These are phyloP conservation scores for Coregonus sp. DNA, from an alignment of 2,797 vertebrate species.

Conservation along the genomic window DNA sequence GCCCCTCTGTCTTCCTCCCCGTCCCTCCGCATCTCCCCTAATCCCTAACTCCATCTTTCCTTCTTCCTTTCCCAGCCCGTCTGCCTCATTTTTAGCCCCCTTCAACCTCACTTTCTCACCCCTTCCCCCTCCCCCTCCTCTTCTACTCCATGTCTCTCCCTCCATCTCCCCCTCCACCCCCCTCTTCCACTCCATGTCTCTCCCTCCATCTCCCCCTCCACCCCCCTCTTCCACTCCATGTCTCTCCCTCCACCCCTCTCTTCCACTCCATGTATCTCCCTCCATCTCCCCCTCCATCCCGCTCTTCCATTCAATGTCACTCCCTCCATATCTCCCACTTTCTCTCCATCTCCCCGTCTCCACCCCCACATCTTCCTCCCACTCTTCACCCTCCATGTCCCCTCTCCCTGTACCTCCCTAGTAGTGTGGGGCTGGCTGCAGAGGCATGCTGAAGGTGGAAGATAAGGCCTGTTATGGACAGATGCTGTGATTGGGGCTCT, in stretches of 20 bases:
- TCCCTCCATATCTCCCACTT: constrained; percentile 29
- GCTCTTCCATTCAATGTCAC: not conserved
- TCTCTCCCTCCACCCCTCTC: too few relatives aligned
- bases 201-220: too few relatives aligned
- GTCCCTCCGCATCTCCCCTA: not conserved
- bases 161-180: not conserved
- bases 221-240: not conserved
- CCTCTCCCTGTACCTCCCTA: not conserved
- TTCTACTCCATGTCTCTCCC: not conserved
- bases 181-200: not conserved
- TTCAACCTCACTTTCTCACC: constrained; percentile 20
- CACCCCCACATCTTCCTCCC: not conserved
- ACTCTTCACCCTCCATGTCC: not conserved
- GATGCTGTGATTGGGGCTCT: constrained; percentile 65
- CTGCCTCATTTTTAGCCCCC: constrained; percentile 14
- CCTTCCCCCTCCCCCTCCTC: constrained; percentile 40
- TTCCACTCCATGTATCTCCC: not conserved
- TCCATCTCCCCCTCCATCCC: not conserved
- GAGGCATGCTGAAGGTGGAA: constrained; percentile 66
- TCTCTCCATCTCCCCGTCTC: constrained; percentile 37
- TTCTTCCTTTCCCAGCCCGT: constrained; percentile 20
- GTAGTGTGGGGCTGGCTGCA: constrained; percentile 1
- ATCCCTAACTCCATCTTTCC: not conserved
- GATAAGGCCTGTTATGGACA: constrained; percentile 74
- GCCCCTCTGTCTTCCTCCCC: not conserved